phyloP scores from a whole-genome alignment of 2,888 invertebrate genomes.

The Pterostichus madidus region DNA sequence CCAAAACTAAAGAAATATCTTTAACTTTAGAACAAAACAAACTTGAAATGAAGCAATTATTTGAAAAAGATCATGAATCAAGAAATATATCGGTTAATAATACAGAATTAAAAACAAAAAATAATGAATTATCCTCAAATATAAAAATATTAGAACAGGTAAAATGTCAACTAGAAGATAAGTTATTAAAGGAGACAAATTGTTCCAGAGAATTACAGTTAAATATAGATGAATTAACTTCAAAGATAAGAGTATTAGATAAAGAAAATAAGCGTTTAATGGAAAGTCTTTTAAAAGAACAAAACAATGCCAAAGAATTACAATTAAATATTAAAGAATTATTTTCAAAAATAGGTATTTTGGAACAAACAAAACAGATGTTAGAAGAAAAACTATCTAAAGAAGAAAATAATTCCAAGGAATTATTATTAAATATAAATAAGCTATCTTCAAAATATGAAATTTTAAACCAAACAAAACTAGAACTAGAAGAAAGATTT shows the following conservation, averaged over 20 bases:
- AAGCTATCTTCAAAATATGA: neutral
- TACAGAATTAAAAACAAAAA: conserved; percentile 18
- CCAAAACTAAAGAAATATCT: neutral
- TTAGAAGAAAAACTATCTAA: neutral
- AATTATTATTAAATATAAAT: conserved; percentile 4
- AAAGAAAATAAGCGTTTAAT: neutral
- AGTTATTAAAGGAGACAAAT: neutral
- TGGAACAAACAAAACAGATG: neutral
- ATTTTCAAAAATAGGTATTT: neutral
- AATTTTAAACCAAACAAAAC: neutral
- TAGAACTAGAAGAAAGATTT: neutral
- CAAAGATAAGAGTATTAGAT: conserved; percentile 17
- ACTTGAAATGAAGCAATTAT: neutral
- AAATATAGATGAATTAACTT: conserved; percentile 7
- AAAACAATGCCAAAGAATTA: neutral
- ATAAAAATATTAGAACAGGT: neutral
- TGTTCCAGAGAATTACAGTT: neutral
- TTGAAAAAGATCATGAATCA: conserved; percentile 17
- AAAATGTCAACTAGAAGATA: conserved; percentile 4
- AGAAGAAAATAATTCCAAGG: conserved; percentile 1
- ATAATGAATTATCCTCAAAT: neutral
- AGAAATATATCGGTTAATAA: neutral
- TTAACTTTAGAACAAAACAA: conserved; percentile 4
- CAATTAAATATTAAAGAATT: conserved; percentile 11
- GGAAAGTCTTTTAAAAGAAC: neutral